phyloP scores from a whole-genome alignment of 2,113 vertebrate genomes.

The Baryphthengus martii region DNA sequence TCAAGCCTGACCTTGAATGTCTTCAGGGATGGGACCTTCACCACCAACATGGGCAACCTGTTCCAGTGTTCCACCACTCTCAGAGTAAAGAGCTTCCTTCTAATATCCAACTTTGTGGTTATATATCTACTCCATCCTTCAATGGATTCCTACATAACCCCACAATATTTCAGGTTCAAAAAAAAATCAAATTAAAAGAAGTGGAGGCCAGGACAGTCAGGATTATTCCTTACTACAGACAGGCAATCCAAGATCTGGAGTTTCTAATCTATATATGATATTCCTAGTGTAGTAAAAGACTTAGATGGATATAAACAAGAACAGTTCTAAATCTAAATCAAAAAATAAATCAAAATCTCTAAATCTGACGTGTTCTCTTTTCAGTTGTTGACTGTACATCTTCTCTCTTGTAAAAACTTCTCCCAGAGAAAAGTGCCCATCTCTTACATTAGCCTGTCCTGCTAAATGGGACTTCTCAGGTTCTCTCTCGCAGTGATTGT shows the following conservation, averaged over 20 bases:
- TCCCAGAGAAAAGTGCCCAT: not conserved
- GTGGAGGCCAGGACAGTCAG: not conserved
- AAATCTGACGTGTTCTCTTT: not conserved
- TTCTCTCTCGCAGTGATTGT: not conserved
- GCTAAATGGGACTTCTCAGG: not conserved
- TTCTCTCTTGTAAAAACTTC: not conserved
- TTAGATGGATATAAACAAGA: not conserved
- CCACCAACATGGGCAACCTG: too few relatives aligned
- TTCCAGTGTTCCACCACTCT: too few relatives aligned
- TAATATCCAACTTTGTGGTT: too few relatives aligned
- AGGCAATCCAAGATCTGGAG: not conserved
- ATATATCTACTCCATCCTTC: not conserved
- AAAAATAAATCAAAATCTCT: not conserved
- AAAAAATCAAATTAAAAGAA: not conserved
- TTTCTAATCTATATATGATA: not conserved
- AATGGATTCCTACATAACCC: not conserved
- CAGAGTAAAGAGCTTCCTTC: too few relatives aligned
- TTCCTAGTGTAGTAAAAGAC: not conserved
- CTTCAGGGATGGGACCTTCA: too few relatives aligned
- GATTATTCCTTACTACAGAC: not conserved
- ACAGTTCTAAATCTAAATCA: not conserved
- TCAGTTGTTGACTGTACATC: rapidly evolving
- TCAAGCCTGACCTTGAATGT: too few relatives aligned
- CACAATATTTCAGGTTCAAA: not conserved
- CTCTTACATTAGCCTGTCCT: not conserved